Evolutionary conservation across 2,888 invertebrate genomes (phyloP).

Genomic region (Chymomyza caudatula): DNA sequence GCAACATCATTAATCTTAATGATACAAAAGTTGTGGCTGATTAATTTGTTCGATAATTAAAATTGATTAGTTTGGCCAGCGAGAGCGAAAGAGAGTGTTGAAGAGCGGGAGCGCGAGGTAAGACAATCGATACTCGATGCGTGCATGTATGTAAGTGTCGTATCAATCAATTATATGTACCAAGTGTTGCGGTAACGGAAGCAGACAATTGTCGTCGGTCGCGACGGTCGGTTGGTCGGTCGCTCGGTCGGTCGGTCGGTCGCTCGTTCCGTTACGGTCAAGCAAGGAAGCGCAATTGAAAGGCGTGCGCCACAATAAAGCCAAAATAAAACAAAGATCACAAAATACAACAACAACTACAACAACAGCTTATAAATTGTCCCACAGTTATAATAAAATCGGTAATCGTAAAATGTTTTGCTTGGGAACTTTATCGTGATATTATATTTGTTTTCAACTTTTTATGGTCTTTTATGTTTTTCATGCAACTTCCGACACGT

Average conservation of each 20-base stretch:
- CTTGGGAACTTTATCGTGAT: not conserved
- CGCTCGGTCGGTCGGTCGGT: no score
- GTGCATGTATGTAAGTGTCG: not conserved
- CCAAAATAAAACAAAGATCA: slow-evolving; percentile 6
- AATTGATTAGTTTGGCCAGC: slow-evolving; percentile 56
- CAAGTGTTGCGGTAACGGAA: slow-evolving; percentile 49
- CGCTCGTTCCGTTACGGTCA: not conserved
- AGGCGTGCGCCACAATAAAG: slow-evolving; percentile 23
- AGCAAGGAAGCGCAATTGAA: slow-evolving; percentile 30
- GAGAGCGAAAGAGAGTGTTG: slow-evolving; percentile 10
- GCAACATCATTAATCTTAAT: slow-evolving; percentile 68
- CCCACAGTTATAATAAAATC: slow-evolving; percentile 35
- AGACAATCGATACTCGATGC: not conserved
- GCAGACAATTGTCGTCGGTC: no score
- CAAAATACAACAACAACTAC: slow-evolving; percentile 1
- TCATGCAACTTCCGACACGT: slow-evolving; percentile 69
- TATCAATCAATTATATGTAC: slow-evolving; percentile 58
- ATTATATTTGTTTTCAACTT: slow-evolving; percentile 28
- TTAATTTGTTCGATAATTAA: slow-evolving; percentile 72
- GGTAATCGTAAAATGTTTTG: slow-evolving; percentile 43
- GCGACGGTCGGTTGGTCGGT: no score
- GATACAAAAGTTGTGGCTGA: slow-evolving; percentile 70
- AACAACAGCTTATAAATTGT: not conserved
- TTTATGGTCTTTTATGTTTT: slow-evolving; percentile 24
- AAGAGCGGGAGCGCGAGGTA: not conserved